A percentile compares a stretch with the other conserved stretches of the same genome.
phyloP scores from a whole-genome alignment of 2,113 vertebrate genomes.

The Brienomyrus longianalis region DNA sequence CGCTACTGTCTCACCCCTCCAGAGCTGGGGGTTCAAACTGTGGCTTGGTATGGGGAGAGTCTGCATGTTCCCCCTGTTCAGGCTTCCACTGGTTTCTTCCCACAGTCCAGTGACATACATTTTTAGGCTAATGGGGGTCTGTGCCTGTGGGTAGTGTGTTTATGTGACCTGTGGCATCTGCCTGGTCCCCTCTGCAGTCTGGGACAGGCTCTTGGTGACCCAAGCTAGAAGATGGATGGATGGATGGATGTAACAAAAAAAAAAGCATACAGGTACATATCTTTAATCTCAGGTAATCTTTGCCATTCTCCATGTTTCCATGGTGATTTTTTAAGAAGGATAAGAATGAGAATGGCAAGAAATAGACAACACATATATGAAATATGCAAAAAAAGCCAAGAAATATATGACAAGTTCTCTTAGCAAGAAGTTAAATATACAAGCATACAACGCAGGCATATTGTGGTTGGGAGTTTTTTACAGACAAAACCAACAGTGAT shows the following conservation, averaged over 20 bases:
- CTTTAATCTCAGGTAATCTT: background rate
- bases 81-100: background rate
- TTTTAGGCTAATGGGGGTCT: background rate
- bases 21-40: background rate
- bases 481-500: background rate
- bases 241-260: background rate
- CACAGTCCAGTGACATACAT: background rate
- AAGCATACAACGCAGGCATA: background rate
- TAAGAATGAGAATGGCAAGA: background rate
- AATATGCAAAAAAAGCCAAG: background rate
- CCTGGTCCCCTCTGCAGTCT: background rate
- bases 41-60: background rate
- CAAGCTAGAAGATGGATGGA: background rate
- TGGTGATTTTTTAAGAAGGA: constrained; percentile 1
- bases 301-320: background rate
- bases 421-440: background rate
- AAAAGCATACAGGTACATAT: background rate
- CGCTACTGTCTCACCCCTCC: background rate
- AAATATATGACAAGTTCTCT: background rate
- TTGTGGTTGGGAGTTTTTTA: background rate
- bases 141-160: background rate
- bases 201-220: background rate
- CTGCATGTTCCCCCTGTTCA: background rate
- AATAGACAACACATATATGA: background rate
- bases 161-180: background rate